phyloP scores from a whole-genome alignment of 2,797 vertebrate genomes.

The Ctenochaetus hawaiiensis region DNA sequence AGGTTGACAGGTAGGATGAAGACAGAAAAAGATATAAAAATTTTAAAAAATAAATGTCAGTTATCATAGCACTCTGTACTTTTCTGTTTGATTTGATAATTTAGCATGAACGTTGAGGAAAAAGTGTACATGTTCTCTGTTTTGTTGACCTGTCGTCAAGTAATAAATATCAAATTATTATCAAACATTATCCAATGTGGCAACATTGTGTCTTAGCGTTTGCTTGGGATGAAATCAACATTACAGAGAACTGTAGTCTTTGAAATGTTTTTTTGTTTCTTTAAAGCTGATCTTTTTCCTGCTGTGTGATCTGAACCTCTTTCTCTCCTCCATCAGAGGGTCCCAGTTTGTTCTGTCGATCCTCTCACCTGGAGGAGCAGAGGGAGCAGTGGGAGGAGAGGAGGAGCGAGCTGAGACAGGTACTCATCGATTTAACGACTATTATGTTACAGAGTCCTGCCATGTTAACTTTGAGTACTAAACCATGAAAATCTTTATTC shows the following conservation, averaged over 20 bases:
- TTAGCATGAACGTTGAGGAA: not conserved
- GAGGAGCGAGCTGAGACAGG: constrained; percentile 77
- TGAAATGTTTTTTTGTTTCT: not conserved
- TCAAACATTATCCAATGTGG: not conserved
- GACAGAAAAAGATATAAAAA: not conserved
- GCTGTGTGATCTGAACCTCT: not conserved
- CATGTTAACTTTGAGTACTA: no score
- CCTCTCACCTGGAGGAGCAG: constrained; percentile 76
- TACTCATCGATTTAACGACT: constrained; percentile 24
- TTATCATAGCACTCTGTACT: no score
- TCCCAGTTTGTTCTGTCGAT: constrained; percentile 78
- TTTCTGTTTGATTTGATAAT: no score
- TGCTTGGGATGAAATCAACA: not conserved
- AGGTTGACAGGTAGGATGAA: constrained; percentile 86
- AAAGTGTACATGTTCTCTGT: not conserved
- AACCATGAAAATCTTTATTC: no score
- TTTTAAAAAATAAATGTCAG: not conserved
- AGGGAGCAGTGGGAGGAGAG: constrained; percentile 83
- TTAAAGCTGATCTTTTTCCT: not conserved
- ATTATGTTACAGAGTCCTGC: no score
- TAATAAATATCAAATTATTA: not conserved
- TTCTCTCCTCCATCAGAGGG: constrained; percentile 75
- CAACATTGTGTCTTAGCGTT: no score
- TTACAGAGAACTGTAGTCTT: not conserved
- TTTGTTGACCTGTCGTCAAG: no score